Base-by-base conservation (phyloP, 1,140 invertebrate genomes). In the Panulirus ornatus region DNA sequence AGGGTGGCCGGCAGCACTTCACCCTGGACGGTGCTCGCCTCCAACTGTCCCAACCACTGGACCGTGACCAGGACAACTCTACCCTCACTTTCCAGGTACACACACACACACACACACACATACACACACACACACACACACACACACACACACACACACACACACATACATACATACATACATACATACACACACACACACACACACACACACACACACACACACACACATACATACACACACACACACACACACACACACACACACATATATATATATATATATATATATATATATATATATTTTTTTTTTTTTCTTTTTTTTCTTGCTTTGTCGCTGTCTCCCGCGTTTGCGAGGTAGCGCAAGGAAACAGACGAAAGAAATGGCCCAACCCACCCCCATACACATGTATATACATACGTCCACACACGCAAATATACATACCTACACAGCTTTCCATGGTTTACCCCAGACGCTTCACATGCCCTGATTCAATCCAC, bases 41-140 rank as follows among this genome's bases (percentile, higher is more conserved):
- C 5, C 95, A 96, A 93, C 94, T 98, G 27, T 94, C 97, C 54
- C 94, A 96, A 91, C 97, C 97, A 0, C 93, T 98, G 44, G 97
- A 98, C 93, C 95, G 97, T 93, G 97, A 98, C 94, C 96, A 95
- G 79, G 97, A 97, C 94, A 94, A 97, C 51, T 97, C 97, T 54
- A 97, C 97, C 93, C 96, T 97, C 93, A 96, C 97, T 2, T 97
- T 98, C 93, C 97, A 97, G 95, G 97, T 97, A 94, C 94, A 93
- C 22, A 42, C 8, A 2, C n/a, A 2, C 36, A 38, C 34, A n/a
- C 71, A 75, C 38, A 34, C 27, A 75, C 38, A 8, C 71, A 75
- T 11, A 16, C 71, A 75, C 8, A 8, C 38, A 34, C 14, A 27
- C 38, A 27, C 71, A 6, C 71, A 34, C 71, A 34, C 71, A 38